Evolutionary conservation across 2,113 vertebrate genomes (phyloP).

Genomic region (Oryzias celebensis): DNA sequence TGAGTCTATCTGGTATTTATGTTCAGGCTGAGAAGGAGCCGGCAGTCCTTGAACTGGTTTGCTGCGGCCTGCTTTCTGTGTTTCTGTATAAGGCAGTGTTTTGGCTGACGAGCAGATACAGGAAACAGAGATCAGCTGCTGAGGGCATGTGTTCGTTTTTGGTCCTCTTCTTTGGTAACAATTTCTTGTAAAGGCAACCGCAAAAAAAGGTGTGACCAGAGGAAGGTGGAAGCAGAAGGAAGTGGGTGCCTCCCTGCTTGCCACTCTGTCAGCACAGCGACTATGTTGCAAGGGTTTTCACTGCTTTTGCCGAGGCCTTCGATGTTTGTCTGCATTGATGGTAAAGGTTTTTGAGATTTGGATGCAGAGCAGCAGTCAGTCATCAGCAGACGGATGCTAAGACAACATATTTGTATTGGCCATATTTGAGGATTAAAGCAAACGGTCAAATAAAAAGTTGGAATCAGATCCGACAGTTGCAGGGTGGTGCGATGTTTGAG

Average conservation of each 20-base stretch:
- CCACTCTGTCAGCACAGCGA: constrained; percentile 58
- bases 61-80: constrained; percentile 42
- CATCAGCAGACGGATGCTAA: neutral
- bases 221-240: constrained; percentile 70
- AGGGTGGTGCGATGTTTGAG: constrained; percentile 45
- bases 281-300: constrained; percentile 67
- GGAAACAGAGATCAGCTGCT: constrained; percentile 78
- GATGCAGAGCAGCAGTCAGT: constrained; percentile 4
- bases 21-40: constrained; percentile 30
- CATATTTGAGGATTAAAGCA: neutral
- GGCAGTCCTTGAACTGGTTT: constrained; percentile 59
- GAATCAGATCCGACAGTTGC: constrained; percentile 8
- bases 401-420: neutral
- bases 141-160: constrained; percentile 66
- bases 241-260: constrained; percentile 64
- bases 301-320: constrained; percentile 5
- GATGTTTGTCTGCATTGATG: neutral
- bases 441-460: constrained; percentile 20
- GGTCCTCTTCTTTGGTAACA: constrained; percentile 71
- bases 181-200: constrained; percentile 77
- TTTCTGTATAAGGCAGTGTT: constrained; percentile 68
- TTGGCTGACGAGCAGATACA: constrained; percentile 72
- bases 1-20: constrained; percentile 20
- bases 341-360: constrained; percentile 12
- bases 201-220: constrained; percentile 73